These are phyloP conservation scores for Bombus consobrinus DNA, from an alignment of 1,140 invertebrate genomes.

Conservation along the genomic window DNA sequence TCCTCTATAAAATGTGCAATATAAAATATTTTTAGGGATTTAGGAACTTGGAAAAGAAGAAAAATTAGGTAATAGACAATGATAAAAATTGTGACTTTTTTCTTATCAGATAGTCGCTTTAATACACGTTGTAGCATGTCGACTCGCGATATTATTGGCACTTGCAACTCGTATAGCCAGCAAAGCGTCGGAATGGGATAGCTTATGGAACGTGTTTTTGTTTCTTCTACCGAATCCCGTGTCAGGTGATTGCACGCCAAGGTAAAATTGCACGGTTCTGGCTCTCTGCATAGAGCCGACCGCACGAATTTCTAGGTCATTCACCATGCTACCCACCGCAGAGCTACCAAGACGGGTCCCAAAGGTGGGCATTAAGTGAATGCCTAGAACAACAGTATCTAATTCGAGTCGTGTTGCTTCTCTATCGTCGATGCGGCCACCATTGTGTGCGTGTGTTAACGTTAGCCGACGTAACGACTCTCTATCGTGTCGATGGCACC, in stretches of 20 bases:
- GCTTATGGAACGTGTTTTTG: constrained; percentile 32
- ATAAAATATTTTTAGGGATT: too few species aligned
- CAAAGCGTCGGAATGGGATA: constrained; percentile 21
- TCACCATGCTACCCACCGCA: not conserved
- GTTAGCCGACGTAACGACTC: constrained; percentile 47
- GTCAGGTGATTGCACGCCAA: constrained; percentile 20
- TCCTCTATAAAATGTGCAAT: too few species aligned
- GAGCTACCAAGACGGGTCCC: constrained; percentile 30
- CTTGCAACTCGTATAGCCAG: not conserved
- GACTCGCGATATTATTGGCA: constrained; percentile 27
- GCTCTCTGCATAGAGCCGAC: not conserved
- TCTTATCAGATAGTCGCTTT: too few species aligned
- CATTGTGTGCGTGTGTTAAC: constrained; percentile 34
- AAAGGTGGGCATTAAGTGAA: constrained; percentile 53
- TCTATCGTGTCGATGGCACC: constrained; percentile 51
- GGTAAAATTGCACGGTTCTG: constrained; percentile 12
- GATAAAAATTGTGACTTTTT: too few species aligned
- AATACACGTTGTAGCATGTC: too few species aligned
- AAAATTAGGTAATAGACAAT: too few species aligned
- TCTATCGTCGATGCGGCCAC: not conserved
- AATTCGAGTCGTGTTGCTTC: constrained; percentile 47
- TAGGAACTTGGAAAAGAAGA: too few species aligned
- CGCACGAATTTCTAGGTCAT: constrained; percentile 37
- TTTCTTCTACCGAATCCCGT: constrained; percentile 10
- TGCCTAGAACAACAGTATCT: constrained; percentile 49